Evolutionary conservation across 2,797 vertebrate genomes (phyloP), one percentile per base, ranked within the genome.

Genomic region (Halcyon smyrnensis): DNA sequence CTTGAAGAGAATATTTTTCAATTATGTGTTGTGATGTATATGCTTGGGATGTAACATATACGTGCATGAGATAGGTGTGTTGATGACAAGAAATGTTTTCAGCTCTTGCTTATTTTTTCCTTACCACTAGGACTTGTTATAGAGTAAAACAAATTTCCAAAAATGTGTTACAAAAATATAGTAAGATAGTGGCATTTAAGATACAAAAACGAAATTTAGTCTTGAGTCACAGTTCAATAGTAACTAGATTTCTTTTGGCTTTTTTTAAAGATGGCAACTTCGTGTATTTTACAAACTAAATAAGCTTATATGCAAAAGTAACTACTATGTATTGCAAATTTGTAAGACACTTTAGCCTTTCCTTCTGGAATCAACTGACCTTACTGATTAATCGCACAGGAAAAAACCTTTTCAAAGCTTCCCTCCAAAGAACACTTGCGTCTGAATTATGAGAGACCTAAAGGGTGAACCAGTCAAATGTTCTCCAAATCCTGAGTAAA

Each of bases 391-490:
- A 36, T 84, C 84, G 77, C 77, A 69, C 34, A 81, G 73, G 64
- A 93, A 88, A 87, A 91, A 95, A n/a, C 4, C 8, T 90, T 96
- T 92, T 54, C 84, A 80, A 91, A 95, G 64, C 46, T 93, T 92
- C 57, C 59, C 57, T 90, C 64, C 73, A 73, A 71, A 75, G 69
- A 89, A 81, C 48, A 82, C 67, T 95, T 83, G 57, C 63, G 18
- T 68, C 82, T 90, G 84, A 91, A 91, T 81, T 79, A 84, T 27
- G 56, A 92, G 82, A 96, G 68, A 85, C 64, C 84, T 83, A 82
- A 84, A 91, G 36, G 70, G 86, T 89, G 84, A 96, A 90, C 75
- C 68, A 96, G 76, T 92, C 67, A 91, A 90, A 94, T n/a, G 32
- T 73, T 84, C 79, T 62, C 79, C 76, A 91, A 75, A 90, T 80